Base-by-base conservation (phyloP, 2,113 vertebrate species). In the Macroglossus sobrinus region DNA sequence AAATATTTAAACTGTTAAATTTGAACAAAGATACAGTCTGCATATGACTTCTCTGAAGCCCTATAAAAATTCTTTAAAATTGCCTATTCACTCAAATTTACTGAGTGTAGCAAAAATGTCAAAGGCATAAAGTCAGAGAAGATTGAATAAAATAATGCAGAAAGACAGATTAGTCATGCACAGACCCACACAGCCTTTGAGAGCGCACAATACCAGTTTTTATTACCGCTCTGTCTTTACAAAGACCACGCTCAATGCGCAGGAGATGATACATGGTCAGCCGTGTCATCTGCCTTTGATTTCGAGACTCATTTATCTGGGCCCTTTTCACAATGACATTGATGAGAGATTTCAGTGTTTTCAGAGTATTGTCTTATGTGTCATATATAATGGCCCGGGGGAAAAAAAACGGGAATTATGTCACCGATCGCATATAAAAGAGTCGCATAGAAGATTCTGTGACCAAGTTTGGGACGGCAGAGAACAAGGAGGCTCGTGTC, bases 81-180 rank as follows among this genome's bases (percentile, higher is more conserved):
- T 99, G 99, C 99, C 99, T 99, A 99, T 99, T 99, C 99, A 99
- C 99, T 99, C 99, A 99, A 99, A 99, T 99, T 99, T 99, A 99
- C 99, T 99, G 99, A 99, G 99, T 99, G 99, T 99, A 99, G 99
- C 99, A 99, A 99, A 99, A 99, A 99, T 99, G 99, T 99, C 99
- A 99, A 99, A 99, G 99, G 99, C 99, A 99, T 99, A 99, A 99
- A 99, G 99, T 99, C 99, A 99, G 99, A 99, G 99, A 99, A 99
- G 99, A 99, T 99, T 99, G 99, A 99, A 99, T 99, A 99, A 99
- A 99, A 99, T 99, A 99, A 99, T 99, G 99, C 99, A 99, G 99
- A 99, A 99, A 99, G 99, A 99, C 99, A 99, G 99, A 99, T 99
- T 99, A 99, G 99, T 99, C 99, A 99, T 99, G 99, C 99, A 99